Evolutionary conservation across 2,113 vertebrate species (phyloP), one percentile per base, ranked within the genome.

Genomic region (Ibidorhyncha struthersii): DNA sequence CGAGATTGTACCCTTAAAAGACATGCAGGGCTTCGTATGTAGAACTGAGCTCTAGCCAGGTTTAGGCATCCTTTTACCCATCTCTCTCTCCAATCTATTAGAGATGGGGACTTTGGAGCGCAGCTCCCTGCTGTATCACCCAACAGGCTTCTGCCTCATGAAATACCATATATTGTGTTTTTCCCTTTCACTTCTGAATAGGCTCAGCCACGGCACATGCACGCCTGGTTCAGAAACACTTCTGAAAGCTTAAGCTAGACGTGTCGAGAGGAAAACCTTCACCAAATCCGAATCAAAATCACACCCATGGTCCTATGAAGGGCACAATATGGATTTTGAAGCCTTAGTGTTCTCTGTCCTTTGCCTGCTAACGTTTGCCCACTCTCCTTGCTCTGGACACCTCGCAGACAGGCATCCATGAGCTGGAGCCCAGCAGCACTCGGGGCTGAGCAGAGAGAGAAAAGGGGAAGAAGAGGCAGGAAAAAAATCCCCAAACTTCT

Each of bases 401-500:
- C 61, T 30, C 3, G 26, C 77, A 10, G 11, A 55, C 18, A 3
- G 65, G 17, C 30, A 47, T 13, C 77, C 12, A 30, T 0, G 72
- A 45, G 18, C 83, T 14, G 69, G 41, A 66, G 43, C 71, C 61
- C 80, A 23, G 53, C 78, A 73, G 17, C 2, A 0, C 41, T n/a
- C 62, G 8, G 56, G n/a, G 82, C 9, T 12, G 67, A 63, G 55
- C 50, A 12, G 40, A 14, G 29, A 20, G 5, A 61, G 69, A 34
- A 90, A 90, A 83, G 3, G 5, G 26, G 30, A 36, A 29, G 29
- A 26, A 34, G 25, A 55, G 11, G 38, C 25, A 41, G 25, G 7
- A 3, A 36, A 36, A 2, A 1, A 6, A 4, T 4, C 1, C 41
- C n/a, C 5, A 20, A 67, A 2, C 5, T 21, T 10, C 3, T 55